phyloP scores from a whole-genome alignment of 1,140 invertebrate species.

The Drosophila nebulosa region DNA sequence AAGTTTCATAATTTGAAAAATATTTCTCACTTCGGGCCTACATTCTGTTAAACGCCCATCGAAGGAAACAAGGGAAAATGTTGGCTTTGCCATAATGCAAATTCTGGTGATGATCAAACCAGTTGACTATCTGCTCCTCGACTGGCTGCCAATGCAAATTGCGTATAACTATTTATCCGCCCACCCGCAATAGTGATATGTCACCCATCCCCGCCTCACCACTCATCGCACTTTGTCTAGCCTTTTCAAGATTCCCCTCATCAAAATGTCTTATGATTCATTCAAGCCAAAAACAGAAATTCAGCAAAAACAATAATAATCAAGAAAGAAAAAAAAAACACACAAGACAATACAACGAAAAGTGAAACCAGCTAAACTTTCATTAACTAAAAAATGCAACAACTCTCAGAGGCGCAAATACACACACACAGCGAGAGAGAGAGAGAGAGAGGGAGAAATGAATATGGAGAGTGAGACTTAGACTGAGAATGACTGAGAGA shows the following conservation, averaged over 20 bases:
- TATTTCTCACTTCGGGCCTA: not conserved
- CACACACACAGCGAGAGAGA: not conserved
- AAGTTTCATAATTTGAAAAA: not conserved
- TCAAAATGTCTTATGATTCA: slow-evolving; percentile 23
- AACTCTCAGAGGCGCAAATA: not conserved
- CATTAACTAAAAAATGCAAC: slow-evolving; percentile 50
- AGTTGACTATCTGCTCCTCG: slow-evolving; percentile 23
- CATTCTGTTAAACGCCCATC: slow-evolving; percentile 34
- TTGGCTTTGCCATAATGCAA: slow-evolving; percentile 3
- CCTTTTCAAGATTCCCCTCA: slow-evolving; percentile 10
- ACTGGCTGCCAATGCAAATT: slow-evolving; percentile 13
- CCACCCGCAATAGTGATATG: not conserved
- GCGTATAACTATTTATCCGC: slow-evolving; percentile 10
- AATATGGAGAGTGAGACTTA: not conserved
- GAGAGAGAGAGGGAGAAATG: not conserved
- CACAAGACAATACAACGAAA: slow-evolving; percentile 10
- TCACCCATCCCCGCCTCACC: no score
- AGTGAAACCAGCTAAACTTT: slow-evolving; percentile 50
- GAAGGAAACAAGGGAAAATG: slow-evolving; percentile 18
- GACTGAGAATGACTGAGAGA: not conserved
- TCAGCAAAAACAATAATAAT: slow-evolving; percentile 13
- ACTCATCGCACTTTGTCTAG: slow-evolving; percentile 5
- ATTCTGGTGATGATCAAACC: not conserved
- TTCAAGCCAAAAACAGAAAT: slow-evolving; percentile 20
- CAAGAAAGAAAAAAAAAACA: not conserved